Evolutionary conservation across 2,888 invertebrate species (phyloP).

Genomic region (Zelleria hepariella): DNA sequence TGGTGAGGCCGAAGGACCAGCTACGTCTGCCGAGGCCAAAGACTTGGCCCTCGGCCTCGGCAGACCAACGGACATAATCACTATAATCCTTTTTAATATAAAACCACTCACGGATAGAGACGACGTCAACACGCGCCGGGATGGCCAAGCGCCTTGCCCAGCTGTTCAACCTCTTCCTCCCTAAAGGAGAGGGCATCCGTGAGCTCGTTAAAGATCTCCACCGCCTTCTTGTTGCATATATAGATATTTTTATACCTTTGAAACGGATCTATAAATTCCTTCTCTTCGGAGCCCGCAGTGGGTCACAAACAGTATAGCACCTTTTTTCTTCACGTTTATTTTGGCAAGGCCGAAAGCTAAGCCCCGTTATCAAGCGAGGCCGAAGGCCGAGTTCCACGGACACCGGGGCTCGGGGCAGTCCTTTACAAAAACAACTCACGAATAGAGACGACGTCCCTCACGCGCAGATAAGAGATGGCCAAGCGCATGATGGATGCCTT

Average conservation of each 20-base stretch:
- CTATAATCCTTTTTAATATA: too few relatives aligned
- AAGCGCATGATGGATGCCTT: conserved; percentile 80
- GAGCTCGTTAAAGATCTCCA: conserved; percentile 93
- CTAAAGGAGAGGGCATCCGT: conserved; percentile 85
- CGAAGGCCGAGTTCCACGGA: too few relatives aligned
- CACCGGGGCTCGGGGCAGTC: too few relatives aligned
- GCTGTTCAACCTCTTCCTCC: conserved; percentile 82
- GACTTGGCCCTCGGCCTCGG: too few relatives aligned
- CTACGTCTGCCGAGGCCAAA: too few relatives aligned
- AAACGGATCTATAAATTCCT: too few relatives aligned
- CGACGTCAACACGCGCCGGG: conserved; percentile 86
- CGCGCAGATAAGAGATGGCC: conserved; percentile 91
- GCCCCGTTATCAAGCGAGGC: too few relatives aligned
- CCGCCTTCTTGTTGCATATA: conserved; percentile 93
- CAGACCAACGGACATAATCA: too few relatives aligned
- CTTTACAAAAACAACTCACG: conserved; percentile 74
- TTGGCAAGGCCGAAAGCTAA: neutral
- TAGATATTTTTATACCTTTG: too few relatives aligned
- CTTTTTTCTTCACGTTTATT: too few relatives aligned
- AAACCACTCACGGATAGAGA: conserved; percentile 78
- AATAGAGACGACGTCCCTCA: conserved; percentile 84
- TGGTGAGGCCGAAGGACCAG: neutral
- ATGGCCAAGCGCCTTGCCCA: conserved; percentile 89
- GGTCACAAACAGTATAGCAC: neutral
- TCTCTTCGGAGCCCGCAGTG: too few relatives aligned